Percentiles rank a stretch among this genome's conserved stretches.
Evolutionary conservation across 2,797 vertebrate genomes (phyloP).

Genomic region (Cynopterus sphinx): DNA sequence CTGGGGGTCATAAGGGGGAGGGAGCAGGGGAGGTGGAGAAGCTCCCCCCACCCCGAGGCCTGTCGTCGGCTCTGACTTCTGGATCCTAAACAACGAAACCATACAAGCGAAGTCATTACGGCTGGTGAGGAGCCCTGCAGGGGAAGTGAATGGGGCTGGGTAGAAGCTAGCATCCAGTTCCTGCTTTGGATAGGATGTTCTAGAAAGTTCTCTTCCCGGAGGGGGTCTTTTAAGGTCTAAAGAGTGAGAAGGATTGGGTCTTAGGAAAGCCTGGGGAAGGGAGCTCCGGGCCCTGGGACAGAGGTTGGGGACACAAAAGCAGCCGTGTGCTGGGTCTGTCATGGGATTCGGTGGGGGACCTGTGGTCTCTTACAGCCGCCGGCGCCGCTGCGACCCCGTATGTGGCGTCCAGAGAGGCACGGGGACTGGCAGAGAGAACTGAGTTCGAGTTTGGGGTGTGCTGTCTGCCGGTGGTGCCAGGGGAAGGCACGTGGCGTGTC

Average conservation of each 20-base stretch:
- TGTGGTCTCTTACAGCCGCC: neutral
- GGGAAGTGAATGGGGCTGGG: neutral
- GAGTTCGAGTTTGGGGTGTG: neutral
- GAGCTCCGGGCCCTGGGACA: neutral
- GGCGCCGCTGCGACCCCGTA: fast-evolving
- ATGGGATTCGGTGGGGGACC: neutral
- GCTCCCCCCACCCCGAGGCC: neutral
- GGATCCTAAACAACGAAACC: neutral
- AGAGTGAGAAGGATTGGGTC: neutral
- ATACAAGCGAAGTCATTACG: neutral
- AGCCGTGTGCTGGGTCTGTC: neutral
- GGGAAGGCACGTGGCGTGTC: fast-evolving
- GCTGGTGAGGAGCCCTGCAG: neutral
- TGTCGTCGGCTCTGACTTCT: neutral
- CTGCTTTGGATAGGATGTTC: neutral
- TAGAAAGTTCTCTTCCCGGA: neutral
- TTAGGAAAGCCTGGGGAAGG: neutral
- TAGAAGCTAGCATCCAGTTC: neutral
- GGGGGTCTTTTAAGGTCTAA: neutral
- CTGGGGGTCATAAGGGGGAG: fast-evolving
- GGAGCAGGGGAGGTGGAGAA: neutral
- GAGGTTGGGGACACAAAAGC: neutral
- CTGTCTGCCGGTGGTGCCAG: neutral
- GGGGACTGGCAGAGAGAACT: neutral
- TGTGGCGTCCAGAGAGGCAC: no score